Evolutionary conservation across 2,888 invertebrate genomes (phyloP), one percentile per base, ranked within the genome.

Genomic region (Protonemura montana): DNA sequence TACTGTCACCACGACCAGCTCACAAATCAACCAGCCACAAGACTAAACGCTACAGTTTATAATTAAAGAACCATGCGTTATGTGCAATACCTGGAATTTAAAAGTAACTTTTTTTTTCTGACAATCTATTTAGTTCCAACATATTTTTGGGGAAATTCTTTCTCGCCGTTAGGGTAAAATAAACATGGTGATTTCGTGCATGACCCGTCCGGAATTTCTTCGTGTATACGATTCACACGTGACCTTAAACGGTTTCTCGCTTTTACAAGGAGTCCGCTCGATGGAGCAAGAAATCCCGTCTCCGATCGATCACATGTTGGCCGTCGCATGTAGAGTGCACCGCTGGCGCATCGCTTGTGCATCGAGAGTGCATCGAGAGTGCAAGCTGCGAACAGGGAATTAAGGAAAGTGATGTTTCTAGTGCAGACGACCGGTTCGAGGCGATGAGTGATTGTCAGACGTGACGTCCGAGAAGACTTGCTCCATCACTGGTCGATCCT

Each of bases 151-250:
- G 28, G 2, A 78, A 26, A 13, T 28, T 26, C 26, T 27, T 78
- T 78, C 27, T 2, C 7, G 78, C 26, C 78, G 28, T 78, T 27
- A 27, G 26, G 26, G 78, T 78, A 26, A 78, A 78, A 78, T 78
- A 28, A 78, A 28, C 78, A 27, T 26, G 2, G 78, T 78, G 78
- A 78, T 78, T 78, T 28, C 10, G 27, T 78, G 78, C 78, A 78
- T 78, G 26, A 26, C 78, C 6, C 10, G 28, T 78, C 26, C 78
- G 27, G 78, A 10, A 59, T 59, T 59, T 59, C 59, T 59, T 59
- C 59, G 13, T 59, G 59, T 21, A n/a, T n/a, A 59, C 7, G 59
- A 10, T 59, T 59, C 59, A 59, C 59, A 59, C 59, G 59, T 59
- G 59, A 59, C 59, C 59, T 59, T 59, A 59, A 59, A 59, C 59